Base-by-base conservation (phyloP, 2,888 invertebrate genomes). In the Mythimna lalbum region DNA sequence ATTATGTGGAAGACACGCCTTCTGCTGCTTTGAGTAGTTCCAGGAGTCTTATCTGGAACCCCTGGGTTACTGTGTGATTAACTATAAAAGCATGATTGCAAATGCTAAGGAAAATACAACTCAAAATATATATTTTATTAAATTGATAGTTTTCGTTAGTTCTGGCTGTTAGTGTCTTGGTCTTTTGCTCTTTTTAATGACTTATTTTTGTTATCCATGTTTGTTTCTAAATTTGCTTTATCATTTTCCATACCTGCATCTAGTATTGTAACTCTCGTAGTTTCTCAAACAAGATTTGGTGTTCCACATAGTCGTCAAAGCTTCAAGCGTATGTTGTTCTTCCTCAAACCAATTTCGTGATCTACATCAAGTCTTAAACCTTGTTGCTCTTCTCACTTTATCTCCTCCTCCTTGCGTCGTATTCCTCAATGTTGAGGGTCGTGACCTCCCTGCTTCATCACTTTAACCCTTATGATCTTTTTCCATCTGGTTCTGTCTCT, bases 1-100 rank as follows among this genome's bases (percentile, higher is more conserved):
- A 92, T 92, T 90, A 89, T 86, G 55, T 31, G 19, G 27, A 81
- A 83, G 90, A 89, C 88, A 89, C 88, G 88, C 89, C 87, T 89
- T 69, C 83, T 75, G 87, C 76, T 50, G 85, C 68, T 78, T 71
- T 73, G 69, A 76, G 69, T 36, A 47, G 10, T 65, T 66, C 31
- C 55, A 72, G 68, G 33, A 61, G 60, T 23, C 47, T 75, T 81
- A 82, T 82, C 79, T 63, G 43, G 47, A 31, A 65, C 69, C 65
- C 72, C 57, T 68, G 50, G 47, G 78, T 63, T 59, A 56, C 67
- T 65, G 68, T 43, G 36, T 68, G 62, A 53, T 68, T 68, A 78
- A 53, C 43, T 77, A 57, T 64, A 68, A 57, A 68, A 78, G 63
- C 31, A 61, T 49, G 19, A 21, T 52, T 68, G 73, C 21, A 12